Base-by-base conservation (phyloP, 92 coral and sea anemone species). In the Parazoanthus atlanticus region DNA sequence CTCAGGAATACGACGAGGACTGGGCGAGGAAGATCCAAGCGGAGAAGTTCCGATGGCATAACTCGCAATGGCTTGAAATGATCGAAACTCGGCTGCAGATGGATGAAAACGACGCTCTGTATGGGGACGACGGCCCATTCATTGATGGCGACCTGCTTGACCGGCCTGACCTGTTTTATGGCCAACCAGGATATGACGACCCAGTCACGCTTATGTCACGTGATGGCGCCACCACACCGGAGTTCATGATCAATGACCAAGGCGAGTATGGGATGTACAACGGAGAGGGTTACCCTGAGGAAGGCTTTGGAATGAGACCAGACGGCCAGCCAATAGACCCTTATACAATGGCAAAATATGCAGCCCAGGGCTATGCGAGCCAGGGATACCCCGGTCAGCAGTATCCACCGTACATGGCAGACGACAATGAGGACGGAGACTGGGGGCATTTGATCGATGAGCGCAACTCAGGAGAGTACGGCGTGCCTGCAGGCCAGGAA, bases 1-100 rank as follows among this genome's bases (percentile, higher is more conserved):
- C 66, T 28, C 49, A 96, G 99, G 99, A 96, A 86, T 96, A 95
- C 74, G 99, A 96, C 65, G 94, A 95, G 41, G 99, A 95, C 30
- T 96, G 99, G 99, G 99, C 99, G 54, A 93, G 89, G 91, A 95
- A 95, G 85, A 96, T 96, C 70, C 98, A 96, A 88, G 96, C 92
- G 3, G 99, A 96, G 84, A 96, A 96, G 79, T 96, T 96, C 88
- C 98, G 99, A 23, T 97, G 99, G 98, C 98, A 97, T 78, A 95
- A 95, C 88, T 97, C 98, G 17, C 98, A 95, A 86, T 97, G 98
- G 98, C 91, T 97, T 29, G 99, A 97, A 88, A 97, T 97, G 99
- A 90, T 97, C 52, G 99, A 95, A 85, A 96, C 92, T 47, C 94
- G 91, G 23, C 91, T 89, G 3, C 93, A 93, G 66, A 90, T 93